Evolutionary conservation across 2,888 invertebrate genomes (phyloP), one percentile per base, ranked within the genome.

Genomic region (Oscheius sp.): DNA sequence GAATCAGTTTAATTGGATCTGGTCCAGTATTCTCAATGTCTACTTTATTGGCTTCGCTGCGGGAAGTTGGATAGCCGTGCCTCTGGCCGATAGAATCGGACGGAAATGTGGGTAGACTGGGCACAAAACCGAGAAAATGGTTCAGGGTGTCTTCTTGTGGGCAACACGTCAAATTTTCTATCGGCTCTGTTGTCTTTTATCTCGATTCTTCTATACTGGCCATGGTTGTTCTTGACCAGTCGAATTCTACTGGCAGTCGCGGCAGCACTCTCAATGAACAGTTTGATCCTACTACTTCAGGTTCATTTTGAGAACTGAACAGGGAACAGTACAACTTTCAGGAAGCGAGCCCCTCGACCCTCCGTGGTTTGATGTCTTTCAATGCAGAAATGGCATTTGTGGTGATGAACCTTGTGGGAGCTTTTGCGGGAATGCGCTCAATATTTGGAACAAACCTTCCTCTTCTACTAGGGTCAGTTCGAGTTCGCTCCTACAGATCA

Each of bases 321-420:
- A 33, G 58, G 33, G 7, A 7, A 35, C 33, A 7, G 11, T 11
- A 58, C 21, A 4, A 33, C 33, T 58, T 63, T 32, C 58, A 86
- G 85, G 87, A 87, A 71, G 80, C 84, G 47, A 78, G 85, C 11
- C 86, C 87, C 1, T 57, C 70, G 1, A 76, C 80, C 57, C 81
- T 87, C 76, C 82, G 83, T 48, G 87, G 87, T 0, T 55, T 81
- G 3, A 83, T 87, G 78, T 84, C 85, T 4, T 87, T 87, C 80
- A 87, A 85, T 62, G 87, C 85, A 1, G 87, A 87, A 66, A 82
- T 86, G 81, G 79, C 87, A 1, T 87, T 86, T 60, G 87, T 87
- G 1, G 72, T 84, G 3, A 85, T 80, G 62, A 87, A 87, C 79
- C 72, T 85, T 42, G 75, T 85, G 0, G 87, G 87, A n/a, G 85